Evolutionary conservation across 2,113 vertebrate genomes (phyloP), one percentile per base, ranked within the genome.

Genomic region (Anas platyrhynchos): DNA sequence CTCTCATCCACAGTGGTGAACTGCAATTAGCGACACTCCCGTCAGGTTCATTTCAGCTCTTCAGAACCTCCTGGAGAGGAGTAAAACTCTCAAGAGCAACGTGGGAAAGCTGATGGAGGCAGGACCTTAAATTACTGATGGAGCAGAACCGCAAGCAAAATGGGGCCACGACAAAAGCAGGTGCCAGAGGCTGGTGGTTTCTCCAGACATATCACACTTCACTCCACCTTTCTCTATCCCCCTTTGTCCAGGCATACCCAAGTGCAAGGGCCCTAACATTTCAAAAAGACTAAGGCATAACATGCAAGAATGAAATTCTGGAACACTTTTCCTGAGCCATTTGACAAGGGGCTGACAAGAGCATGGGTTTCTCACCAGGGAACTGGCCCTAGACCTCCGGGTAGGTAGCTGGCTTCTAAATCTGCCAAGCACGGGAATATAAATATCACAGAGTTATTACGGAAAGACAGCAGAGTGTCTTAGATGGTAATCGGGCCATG

Each of bases 401-500:
- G 67, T 23, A 25, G 15, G 76, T n/a, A 75, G 66, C 44, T 8
- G 26, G 50, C 75, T 67, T 79, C 34, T 82, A 76, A 89, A 86
- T 78, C 83, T 54, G 61, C 58, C 31, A 69, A 79, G 58, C 1
- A 11, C 31, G 26, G 52, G 48, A 74, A 91, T 17, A 88, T 21
- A 94, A 91, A 94, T 46, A 81, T 36, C 72, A 48, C 83, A 77
- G 56, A 86, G 73, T 84, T 93, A 89, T 59, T 84, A 66, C 1
- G 1, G 83, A 92, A 94, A 67, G 86, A 69, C 52, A 86, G 73
- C 1, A 32, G 34, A 61, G 77, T 58, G 55, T 79, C 80, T 93
- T 23, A 55, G 72, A 68, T 41, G 54, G 74, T 82, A 94, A 95
- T 61, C 1, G 1, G 92, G 86, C 90, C 94, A 95, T 0, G 15